These are phyloP conservation scores for Rhinolophus ferrumequinum DNA, from an alignment of 2,113 vertebrate species.

Conservation along the genomic window DNA sequence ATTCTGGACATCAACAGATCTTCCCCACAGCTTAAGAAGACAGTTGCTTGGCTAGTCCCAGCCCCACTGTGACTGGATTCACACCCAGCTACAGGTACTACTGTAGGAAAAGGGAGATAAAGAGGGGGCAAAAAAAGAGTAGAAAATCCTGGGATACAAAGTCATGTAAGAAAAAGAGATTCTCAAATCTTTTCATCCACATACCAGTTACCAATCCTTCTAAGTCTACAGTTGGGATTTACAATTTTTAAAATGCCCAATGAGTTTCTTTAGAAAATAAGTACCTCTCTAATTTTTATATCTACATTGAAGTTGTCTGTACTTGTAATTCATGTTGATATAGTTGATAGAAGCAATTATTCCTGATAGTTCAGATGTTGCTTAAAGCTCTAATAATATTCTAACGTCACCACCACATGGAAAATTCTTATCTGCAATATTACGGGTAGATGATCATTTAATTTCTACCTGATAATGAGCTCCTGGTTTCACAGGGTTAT, in stretches of 20 bases:
- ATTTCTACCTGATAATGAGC: background rate
- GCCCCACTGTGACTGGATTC: background rate
- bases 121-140: accelerated
- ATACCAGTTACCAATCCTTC: background rate
- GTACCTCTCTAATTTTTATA: background rate
- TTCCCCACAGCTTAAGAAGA: background rate
- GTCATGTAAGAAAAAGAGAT: background rate
- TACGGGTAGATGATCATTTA: background rate
- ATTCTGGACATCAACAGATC: background rate
- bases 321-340: background rate
- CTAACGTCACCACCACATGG: background rate
- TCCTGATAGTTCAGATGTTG: background rate
- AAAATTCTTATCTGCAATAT: background rate
- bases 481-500: background rate
- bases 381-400: background rate
- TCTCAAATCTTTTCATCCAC: background rate
- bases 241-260: background rate
- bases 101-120: background rate
- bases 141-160: background rate
- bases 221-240: background rate
- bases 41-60: background rate
- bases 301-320: background rate
- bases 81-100: slow-evolving; percentile 19
- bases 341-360: background rate
- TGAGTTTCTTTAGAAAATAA: background rate